Conservation (phyloP, 2,888 invertebrate species). For the Tuta absoluta region DNA sequence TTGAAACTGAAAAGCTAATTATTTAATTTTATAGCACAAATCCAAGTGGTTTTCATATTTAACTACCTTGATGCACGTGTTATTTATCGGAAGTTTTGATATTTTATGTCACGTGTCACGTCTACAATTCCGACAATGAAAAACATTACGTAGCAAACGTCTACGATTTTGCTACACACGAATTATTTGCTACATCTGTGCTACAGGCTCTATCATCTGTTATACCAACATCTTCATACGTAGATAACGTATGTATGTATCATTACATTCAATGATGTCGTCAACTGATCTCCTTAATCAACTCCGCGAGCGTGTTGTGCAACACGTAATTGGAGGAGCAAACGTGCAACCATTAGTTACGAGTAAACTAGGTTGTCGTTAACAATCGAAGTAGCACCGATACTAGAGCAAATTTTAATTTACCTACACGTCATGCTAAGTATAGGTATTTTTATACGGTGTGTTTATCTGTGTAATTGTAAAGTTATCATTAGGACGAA, state of each 20-base stretch:
- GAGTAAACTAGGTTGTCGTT: not conserved
- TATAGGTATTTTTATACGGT: too few relatives aligned
- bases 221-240: not conserved
- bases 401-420: too few relatives aligned
- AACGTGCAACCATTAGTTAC: constrained; percentile 2
- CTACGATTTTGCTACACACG: not conserved
- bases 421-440: too few relatives aligned
- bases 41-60: too few relatives aligned
- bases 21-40: too few relatives aligned
- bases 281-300: not conserved
- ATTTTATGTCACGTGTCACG: too few relatives aligned
- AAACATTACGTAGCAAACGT: not conserved
- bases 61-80: too few relatives aligned
- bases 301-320: not conserved
- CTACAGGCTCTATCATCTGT: not conserved
- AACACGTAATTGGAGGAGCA: not conserved
- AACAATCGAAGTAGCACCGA: not conserved
- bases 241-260: not conserved
- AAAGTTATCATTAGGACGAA: too few relatives aligned
- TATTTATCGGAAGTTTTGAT: too few relatives aligned
- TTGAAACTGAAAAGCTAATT: too few relatives aligned
- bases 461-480: too few relatives aligned
- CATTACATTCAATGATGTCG: not conserved
- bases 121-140: too few relatives aligned
- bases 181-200: not conserved